Evolutionary conservation across 92 coral and sea anemone species (phyloP), one percentile per base, ranked within the genome.

Genomic region (Phenganax subtilis): DNA sequence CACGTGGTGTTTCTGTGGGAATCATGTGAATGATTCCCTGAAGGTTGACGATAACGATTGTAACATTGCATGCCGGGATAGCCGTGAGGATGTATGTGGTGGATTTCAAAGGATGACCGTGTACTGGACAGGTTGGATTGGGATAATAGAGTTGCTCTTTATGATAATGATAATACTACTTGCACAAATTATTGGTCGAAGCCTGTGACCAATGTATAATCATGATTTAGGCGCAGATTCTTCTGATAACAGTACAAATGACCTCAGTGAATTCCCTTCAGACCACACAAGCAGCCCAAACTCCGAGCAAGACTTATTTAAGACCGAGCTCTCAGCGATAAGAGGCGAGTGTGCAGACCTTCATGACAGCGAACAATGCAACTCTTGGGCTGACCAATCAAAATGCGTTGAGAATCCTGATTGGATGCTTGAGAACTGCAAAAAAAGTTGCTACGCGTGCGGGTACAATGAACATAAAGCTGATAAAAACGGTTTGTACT

Each of bases 71-170:
- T 57, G 81, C 58, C 75, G 87, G 30, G 92, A 87, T 56, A 89
- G 91, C 80, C 84, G 80, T 54, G 76, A 83, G 37, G 98, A 92
- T 61, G 85, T 87, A 29, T 94, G 98, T 65, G 98, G 98, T 54
- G 98, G 98, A 85, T 87, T 77, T 25, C 76, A 89, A 62, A 89
- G 88, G 84, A 94, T 90, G 82, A 87, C 94, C 1, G 55, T 94
- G 55, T 94, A 90, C 80, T 94, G 80, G 83, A 94, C 98, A 71
- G 98, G 98, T 94, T 52, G 82, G 87, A 70, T n/a, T n/a, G 28
- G 57, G 72, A 31, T 77, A 16, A 30, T 0, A 28, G 58, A 20
- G 56, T 44, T 12, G 16, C 56, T 7, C 6, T 57, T 20, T 28
- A 55, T 16, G 58, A 59, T 77, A 56, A 59, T 59, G 81, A 47